Evolutionary conservation across 2,113 vertebrate species (phyloP), one percentile per base, ranked within the genome.

Genomic region (Sinocyclocheilus anshuiensis): DNA sequence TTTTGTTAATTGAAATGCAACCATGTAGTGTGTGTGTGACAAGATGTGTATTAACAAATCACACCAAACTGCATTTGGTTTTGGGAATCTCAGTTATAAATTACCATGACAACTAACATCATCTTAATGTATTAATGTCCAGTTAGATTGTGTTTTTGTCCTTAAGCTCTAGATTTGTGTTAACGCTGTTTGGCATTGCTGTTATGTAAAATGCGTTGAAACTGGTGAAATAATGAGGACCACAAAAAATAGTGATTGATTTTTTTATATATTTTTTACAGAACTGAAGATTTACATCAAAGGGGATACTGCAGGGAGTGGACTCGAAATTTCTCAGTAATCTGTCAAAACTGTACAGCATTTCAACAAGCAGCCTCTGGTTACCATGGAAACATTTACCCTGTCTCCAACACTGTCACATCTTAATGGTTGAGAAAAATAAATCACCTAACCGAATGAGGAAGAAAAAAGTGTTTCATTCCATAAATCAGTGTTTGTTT

Each of bases 301-400:
- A 93, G 90, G 92, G 26, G 77, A 59, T 90, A 92, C 94, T 91
- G 82, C 94, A 93, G 94, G 92, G 90, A 92, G 92, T 93, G 93
- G 90, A 92, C 81, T 91, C 89, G 91, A 88, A 94, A 91, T 92
- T 93, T 89, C 89, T 90, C 92, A 91, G 91, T 88, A 84, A 77
- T 93, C 91, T 94, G 91, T 94, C 91, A 91, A 93, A 93, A 94
- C 93, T 91, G 92, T 94, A 94, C 93, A 95, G 92, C 92, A 93
- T 93, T 92, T 84, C 81, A 88, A 86, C 86, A 90, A 89, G 89
- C 84, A 84, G 88, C 84, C 86, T 88, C 72, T 72, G 72, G 65
- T 88, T 81, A 88, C 84, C 78, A 88, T 82, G 85, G 87, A 78
- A 82, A 90, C 45, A 80, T 81, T 84, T 84, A 69, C 59, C 86